Evolutionary conservation across 2,113 vertebrate species (phyloP), one percentile per base, ranked within the genome.

Genomic region (Heloderma charlesbogerti): DNA sequence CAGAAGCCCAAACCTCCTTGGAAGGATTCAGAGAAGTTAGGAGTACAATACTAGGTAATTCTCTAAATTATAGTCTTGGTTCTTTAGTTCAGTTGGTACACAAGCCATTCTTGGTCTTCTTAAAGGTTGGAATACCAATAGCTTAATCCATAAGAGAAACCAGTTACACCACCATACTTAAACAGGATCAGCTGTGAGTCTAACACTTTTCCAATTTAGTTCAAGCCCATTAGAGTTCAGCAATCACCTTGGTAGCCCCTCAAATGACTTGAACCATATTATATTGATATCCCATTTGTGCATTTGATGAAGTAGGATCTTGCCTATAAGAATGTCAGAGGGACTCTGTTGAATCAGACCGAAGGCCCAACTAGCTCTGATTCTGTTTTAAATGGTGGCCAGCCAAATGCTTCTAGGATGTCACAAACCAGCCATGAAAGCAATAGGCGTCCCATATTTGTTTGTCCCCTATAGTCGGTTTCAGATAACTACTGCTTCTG

Each of bases 21-120:
- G 93, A 96, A 94, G 94, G 88, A 87, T 92, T 92, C n/a, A 89
- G 60, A 92, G 92, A 69, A 79, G 54, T 82, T 79, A 75, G n/a
- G 91, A 92, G 87, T 92, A 84, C 69, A 92, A 88, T 82, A 85
- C 20, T 90, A 86, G 75, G 88, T 84, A 93, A 85, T 2, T 45
- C 34, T 92, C 79, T 57, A 80, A 86, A 43, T 45, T 77, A 51
- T 8, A 9, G 4, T 31, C 13, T 22, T 27, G 7, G 5, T 27
- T 67, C 80, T 13, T 22, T 3, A 1, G 15, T 13, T 88, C 63
- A n/a, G 0, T 37, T 8, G 31, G 34, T 29, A 34, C 1, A 1
- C 60, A 22, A 43, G 9, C 54, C 37, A 69, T 79, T 43, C 8
- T 25, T 20, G 16, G 13, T 25, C 51, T 67, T 45, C 27, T 74